Evolutionary conservation across 2,797 vertebrate species (phyloP).

Genomic region (Chromobotia macracanthus): DNA sequence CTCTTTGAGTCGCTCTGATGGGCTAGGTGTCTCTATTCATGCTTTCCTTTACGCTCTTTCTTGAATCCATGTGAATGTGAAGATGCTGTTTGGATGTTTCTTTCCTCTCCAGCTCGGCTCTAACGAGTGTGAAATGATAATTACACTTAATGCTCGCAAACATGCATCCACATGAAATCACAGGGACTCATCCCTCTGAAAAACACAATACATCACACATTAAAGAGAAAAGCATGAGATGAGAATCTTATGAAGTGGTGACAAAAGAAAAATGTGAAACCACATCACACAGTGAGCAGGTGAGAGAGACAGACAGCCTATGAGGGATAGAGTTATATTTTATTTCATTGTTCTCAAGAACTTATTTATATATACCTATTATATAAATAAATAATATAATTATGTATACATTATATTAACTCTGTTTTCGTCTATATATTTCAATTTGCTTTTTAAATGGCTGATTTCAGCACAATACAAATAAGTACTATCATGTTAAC

Average conservation of each 20-base stretch:
- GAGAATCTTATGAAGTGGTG: constrained; percentile 19
- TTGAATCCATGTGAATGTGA: constrained; percentile 4
- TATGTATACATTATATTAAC: too few species aligned
- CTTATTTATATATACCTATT: too few species aligned
- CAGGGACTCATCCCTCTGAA: neutral
- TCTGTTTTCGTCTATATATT: too few species aligned
- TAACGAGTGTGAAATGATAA: constrained; percentile 49
- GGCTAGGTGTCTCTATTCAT: neutral
- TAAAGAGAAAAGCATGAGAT: constrained; percentile 28
- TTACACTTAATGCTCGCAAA: constrained; percentile 10
- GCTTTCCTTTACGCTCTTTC: constrained; percentile 8
- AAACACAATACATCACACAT: constrained; percentile 13
- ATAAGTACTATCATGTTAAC: too few species aligned
- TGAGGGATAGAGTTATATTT: neutral
- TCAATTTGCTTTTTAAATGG: too few species aligned
- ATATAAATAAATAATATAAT: too few species aligned
- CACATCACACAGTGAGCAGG: constrained; percentile 9
- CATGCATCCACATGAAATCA: neutral
- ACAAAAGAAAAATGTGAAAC: neutral
- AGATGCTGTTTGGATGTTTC: constrained; percentile 25
- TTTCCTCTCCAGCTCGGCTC: neutral
- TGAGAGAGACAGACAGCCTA: neutral
- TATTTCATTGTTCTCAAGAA: too few species aligned
- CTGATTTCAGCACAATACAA: too few species aligned
- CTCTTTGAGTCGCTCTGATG: neutral